Base-by-base conservation (phyloP, 2,797 vertebrate genomes). In the Hipposideros larvatus region DNA sequence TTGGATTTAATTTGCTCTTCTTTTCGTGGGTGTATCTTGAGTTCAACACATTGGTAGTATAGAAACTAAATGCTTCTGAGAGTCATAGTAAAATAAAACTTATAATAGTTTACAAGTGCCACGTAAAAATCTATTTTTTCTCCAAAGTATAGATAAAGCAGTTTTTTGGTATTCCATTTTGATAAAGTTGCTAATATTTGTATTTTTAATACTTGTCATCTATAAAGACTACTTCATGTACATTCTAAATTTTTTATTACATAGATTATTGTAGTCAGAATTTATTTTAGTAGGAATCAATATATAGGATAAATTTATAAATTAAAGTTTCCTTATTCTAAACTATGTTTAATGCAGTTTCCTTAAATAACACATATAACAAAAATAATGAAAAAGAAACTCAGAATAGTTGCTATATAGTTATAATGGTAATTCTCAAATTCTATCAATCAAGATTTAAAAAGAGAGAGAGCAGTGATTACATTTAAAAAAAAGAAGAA, bases 151-250 rank as follows among this genome's bases (percentile, higher is more conserved):
- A 91, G 31, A 28, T 53, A 43, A 71, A 61, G 19, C 74, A 73
- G 0, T 79, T 79, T 79, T 80, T 87, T 34, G 15, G 24, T 85
- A 73, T 86, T 78, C 86, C 24, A 63, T 90, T 70, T 41, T 63
- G 46, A 66, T 71, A 63, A 87, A 14, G 5, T 79, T 24, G 26
- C 43, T 86, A 46, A 43, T 85, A 28, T 51, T 84, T 66, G 11
- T 77, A 77, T 89, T 75, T 94, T 90, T 91, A 79, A 55, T 46
- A 91, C 24, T 73, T 86, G 21, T n/a, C n/a, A 80, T 90, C 26
- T 85, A 15, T 91, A 80, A 95, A 55, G 22, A 73, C 71, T 31
- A 37, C 13, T 46, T 86, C 16, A 22, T 63, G 16, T 37, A 61
- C 41, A 86, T 85, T 86, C 63, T 19, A 57, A 43, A 13, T 55